Base-by-base conservation (phyloP, 2,888 invertebrate species). In the Cephus pygmeus region DNA sequence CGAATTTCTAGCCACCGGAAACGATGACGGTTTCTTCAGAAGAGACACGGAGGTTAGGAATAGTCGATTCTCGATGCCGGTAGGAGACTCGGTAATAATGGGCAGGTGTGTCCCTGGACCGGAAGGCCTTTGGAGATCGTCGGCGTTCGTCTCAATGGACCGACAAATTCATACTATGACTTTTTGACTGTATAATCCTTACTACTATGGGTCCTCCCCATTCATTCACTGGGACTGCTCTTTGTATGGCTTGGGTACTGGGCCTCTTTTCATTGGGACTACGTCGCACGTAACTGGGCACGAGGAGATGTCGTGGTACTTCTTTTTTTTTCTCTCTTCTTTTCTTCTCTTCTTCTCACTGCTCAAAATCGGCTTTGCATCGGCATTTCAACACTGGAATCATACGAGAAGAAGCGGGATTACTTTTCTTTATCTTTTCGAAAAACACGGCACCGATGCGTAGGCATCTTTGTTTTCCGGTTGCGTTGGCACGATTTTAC, bases 91-190 rank as follows among this genome's bases (percentile, higher is more conserved):
- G 31, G 71, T 23, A 23, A 71, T 15, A 34, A 36, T 12, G 69
- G 89, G 89, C 91, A 91, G 90, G 91, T 91, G 89, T 76, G 89
- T 76, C 82, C 80, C 77, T 83, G 88, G 88, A 90, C 90, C 91
- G 91, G 91, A 91, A 91, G 90, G 56, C 90, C 90, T 90, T 90
- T 87, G 84, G 85, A 85, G 80, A 83, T 31, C 82, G 87, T 87
- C 86, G 87, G 85, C 85, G 85, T 85, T 87, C 85, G 85, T 79
- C 81, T 89, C 88, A 89, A 90, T 91, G 88, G 86, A 87, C 88
- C 90, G 89, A 89, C 90, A 90, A 91, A 91, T 90, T 91, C 88
- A 84, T 88, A 88, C 88, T 89, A 86, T 89, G 90, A 90, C 91
- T 91, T 91, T 56, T 89, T 90, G 88, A 91, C 91, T 89, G 89